Evolutionary conservation across 2,113 vertebrate genomes (phyloP).

Genomic region (Trachemys scripta): DNA sequence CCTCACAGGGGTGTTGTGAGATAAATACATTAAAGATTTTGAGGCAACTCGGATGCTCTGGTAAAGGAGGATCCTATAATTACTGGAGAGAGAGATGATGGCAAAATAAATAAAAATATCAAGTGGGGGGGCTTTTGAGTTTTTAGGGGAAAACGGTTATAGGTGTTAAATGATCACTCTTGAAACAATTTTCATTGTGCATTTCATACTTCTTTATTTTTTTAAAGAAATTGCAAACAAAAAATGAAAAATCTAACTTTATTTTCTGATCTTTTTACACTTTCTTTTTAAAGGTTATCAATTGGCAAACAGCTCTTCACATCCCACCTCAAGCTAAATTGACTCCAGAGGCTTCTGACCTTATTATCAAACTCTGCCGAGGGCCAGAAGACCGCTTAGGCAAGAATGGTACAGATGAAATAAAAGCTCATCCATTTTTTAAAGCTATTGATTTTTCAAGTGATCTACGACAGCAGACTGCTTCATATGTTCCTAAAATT

Average conservation of each 20-base stretch:
- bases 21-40: background rate
- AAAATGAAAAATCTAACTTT: background rate
- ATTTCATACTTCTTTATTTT: background rate
- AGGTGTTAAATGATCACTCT: accelerated
- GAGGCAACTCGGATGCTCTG: background rate
- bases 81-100: background rate
- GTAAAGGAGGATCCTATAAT: background rate
- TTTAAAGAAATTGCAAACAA: background rate
- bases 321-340: slow-evolving; percentile 93
- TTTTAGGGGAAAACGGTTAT: background rate
- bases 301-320: slow-evolving; percentile 95
- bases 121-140: background rate
- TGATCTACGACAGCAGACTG: slow-evolving; percentile 91
- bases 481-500: slow-evolving; percentile 96
- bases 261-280: background rate
- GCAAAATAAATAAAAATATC: background rate
- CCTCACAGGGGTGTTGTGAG: background rate
- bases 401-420: slow-evolving; percentile 94
- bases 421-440: slow-evolving; percentile 97
- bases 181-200: background rate
- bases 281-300: slow-evolving; percentile 90
- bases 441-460: slow-evolving; percentile 93
- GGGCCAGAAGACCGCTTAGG: slow-evolving; percentile 95
- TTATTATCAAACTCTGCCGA: slow-evolving; percentile 95
- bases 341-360: slow-evolving; percentile 93